These are phyloP conservation scores for Papilio aristodemus DNA, from an alignment of 1,140 invertebrate species.

Conservation along the genomic window DNA sequence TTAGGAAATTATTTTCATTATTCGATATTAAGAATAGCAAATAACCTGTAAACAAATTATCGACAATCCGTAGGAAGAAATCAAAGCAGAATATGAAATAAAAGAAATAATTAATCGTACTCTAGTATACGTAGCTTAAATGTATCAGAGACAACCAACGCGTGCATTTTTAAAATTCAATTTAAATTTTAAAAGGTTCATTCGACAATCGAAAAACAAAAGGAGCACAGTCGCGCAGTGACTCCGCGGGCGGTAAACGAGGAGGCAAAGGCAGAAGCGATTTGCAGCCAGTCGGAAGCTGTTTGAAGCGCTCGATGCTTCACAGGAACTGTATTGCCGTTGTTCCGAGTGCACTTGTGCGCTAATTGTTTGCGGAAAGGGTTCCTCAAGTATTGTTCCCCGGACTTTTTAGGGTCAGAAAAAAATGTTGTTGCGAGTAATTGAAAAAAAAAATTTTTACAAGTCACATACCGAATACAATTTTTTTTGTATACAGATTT, in stretches of 20 bases:
- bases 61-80: too few species aligned
- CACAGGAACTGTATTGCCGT: slow-evolving; percentile 66
- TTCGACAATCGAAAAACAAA: slow-evolving; percentile 62
- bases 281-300: slow-evolving; percentile 69
- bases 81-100: not conserved
- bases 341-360: slow-evolving; percentile 71
- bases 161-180: slow-evolving; percentile 34
- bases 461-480: too few species aligned
- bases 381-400: slow-evolving; percentile 69
- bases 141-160: slow-evolving; percentile 10
- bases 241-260: slow-evolving; percentile 50
- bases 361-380: slow-evolving; percentile 79
- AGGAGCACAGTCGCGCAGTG: slow-evolving; percentile 50
- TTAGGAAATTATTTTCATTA: too few species aligned
- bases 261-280: slow-evolving; percentile 64
- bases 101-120: slow-evolving; percentile 7
- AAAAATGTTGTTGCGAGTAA: slow-evolving; percentile 20
- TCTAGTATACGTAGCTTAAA: not conserved
- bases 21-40: too few species aligned
- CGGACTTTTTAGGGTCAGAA: slow-evolving; percentile 54
- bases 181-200: slow-evolving; percentile 47
- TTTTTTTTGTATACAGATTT: too few species aligned
- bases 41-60: too few species aligned
- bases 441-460: slow-evolving; percentile 12
- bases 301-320: slow-evolving; percentile 54